Base-by-base conservation (phyloP, 1,140 invertebrate genomes). In the Pseudomyrmex gracilis region DNA sequence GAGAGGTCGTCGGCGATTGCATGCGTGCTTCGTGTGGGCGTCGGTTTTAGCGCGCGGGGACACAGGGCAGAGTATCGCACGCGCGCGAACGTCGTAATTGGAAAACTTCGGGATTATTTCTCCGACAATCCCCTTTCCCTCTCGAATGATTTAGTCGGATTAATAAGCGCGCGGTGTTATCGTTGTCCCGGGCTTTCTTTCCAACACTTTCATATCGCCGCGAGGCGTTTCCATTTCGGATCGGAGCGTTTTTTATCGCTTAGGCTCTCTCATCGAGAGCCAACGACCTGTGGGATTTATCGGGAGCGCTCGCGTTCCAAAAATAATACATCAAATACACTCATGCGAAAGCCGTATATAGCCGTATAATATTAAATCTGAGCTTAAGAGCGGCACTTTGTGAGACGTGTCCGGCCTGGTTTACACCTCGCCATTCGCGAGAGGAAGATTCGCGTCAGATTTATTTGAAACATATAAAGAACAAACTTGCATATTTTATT, bases 91-190 rank as follows among this genome's bases (percentile, higher is more conserved):
- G 55, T 82, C 58, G 78, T 82, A 73, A 73, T 73, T 82, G 78
- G 78, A 82, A 80, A 80, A 80, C 76, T 80, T 80, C 53, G 66
- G 66, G 53, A 80, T 80, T 80, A 80, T 80, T 80, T 68, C 34
- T 47, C 76, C 53, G 43, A 24, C 73, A 15, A 20, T n/a, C n/a
- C 10, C 34, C 13, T 45, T 24, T 12, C 45, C 12, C 66, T 53
- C 20, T 10, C 66, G 64, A 53, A 58, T 80, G 76, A 80, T 80
- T 80, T 80, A 80, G 76, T 43, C 66, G 76, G 76, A 80, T 80
- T 80, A 80, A 80, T 80, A 80, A 80, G 53, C 76, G 76, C 64
- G 76, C 5, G 34, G 53, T 34, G 74, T 78, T 78, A 80, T 80
- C 76, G 53, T 70, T 80, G 76, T 80, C 66, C 66, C n/a, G 76